Evolutionary conservation across 2,113 vertebrate species (phyloP), one percentile per base, ranked within the genome.

Genomic region (Pluvialis apricaria): DNA sequence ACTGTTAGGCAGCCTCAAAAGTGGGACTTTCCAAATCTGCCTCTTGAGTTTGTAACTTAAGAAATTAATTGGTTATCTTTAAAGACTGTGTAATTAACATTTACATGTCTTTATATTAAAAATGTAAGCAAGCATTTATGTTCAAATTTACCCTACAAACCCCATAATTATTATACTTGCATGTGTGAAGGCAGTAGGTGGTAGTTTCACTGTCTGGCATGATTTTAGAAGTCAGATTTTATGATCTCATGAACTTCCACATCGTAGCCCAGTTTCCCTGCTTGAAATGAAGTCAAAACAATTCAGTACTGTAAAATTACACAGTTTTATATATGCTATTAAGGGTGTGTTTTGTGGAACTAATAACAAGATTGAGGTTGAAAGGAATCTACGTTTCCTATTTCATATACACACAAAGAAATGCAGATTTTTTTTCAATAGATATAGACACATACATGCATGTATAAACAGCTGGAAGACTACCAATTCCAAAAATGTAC

Each of bases 211-310:
- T 73, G 40, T 58, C 54, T 90, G 80, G 45, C 62, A 83, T 13
- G 22, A 71, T 60, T 96, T 91, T 84, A 91, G 61, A 83, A 93
- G 60, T 21, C 38, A 71, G 80, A 68, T 88, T 94, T 92, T 88
- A 86, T 84, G 86, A 95, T 95, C 64, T 96, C 38, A 75, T 79
- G 91, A 94, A 86, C 94, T 92, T 94, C 24, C 55, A 24, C 38
- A 71, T 71, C 11, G 6, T 75, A 89, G 38, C 31, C 11, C 47
- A 84, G 80, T 78, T 84, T 89, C 22, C 7, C 15, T 36, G 44
- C 55, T 71, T 64, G 38, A 84, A 94, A 79, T 44, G 49, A 92
- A 96, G 69, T 89, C 72, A 75, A 60, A 95, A 87, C 47, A 44
- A 60, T 58, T 78, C 68, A 91, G 64, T 76, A 19, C 51, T 11